Evolutionary conservation across 2,888 invertebrate genomes (phyloP).

Genomic region (Sceliomorpha sp.): DNA sequence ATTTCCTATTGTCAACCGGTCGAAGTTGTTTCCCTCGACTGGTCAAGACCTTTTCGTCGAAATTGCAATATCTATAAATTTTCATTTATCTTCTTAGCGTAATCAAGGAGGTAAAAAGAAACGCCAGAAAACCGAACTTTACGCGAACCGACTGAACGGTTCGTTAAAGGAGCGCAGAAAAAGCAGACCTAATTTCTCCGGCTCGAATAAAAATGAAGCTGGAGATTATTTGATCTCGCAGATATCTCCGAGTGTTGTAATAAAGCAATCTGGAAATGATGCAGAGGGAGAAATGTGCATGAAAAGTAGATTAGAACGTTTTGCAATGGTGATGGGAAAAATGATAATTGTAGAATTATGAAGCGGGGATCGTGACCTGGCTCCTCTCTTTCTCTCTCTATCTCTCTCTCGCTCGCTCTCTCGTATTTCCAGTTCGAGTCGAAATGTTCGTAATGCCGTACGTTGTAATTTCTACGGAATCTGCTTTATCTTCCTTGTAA

Average conservation of each 20-base stretch:
- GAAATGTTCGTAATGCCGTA: conserved; percentile 46
- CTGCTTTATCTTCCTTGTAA: conserved; percentile 52
- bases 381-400: conserved; percentile 29
- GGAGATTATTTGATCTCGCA: neutral
- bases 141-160: too few relatives aligned
- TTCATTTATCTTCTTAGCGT: too few relatives aligned
- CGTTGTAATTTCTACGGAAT: conserved; percentile 56
- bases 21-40: too few relatives aligned
- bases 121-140: too few relatives aligned
- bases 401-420: neutral
- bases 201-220: neutral
- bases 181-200: too few relatives aligned
- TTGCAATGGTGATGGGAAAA: conserved; percentile 41
- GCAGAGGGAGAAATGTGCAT: conserved; percentile 5
- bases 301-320: conserved; percentile 19
- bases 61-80: too few relatives aligned
- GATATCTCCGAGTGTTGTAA: neutral
- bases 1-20: too few relatives aligned
- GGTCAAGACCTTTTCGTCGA: too few relatives aligned
- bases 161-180: too few relatives aligned
- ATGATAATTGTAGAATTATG: conserved; percentile 50
- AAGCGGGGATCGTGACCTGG: conserved; percentile 46
- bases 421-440: conserved; percentile 16
- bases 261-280: conserved; percentile 13
- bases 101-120: too few relatives aligned